Evolutionary conservation across 1,140 invertebrate genomes (phyloP).

Genomic region (Pogonomyrmex barbatus): DNA sequence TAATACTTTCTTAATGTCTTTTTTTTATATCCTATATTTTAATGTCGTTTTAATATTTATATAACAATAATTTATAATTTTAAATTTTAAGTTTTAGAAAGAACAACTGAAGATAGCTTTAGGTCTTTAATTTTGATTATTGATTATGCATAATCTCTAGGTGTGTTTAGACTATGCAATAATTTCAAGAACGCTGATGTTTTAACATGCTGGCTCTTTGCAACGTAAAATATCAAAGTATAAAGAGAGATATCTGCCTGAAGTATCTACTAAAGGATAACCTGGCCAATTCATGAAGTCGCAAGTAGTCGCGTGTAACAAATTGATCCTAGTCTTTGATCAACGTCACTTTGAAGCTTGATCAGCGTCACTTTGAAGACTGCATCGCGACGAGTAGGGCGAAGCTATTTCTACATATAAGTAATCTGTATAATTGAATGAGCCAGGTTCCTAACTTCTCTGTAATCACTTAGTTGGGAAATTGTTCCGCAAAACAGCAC

Average conservation of each 20-base stretch:
- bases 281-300: background rate
- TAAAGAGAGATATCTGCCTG: background rate
- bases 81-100: background rate
- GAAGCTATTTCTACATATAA: conserved; percentile 64
- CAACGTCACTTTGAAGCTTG: conserved; percentile 59
- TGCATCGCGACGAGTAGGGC: conserved; percentile 45
- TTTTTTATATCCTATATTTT: no score
- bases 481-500: conserved; percentile 64
- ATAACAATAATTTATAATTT: background rate
- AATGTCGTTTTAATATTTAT: background rate
- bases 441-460: conserved; percentile 44
- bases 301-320: conserved; percentile 52
- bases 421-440: conserved; percentile 63
- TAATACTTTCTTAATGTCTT: no score
- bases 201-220: background rate
- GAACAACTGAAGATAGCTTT: background rate
- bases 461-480: conserved; percentile 62
- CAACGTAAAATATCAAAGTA: conserved; percentile 5
- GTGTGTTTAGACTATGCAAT: no score
- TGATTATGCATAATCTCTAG: background rate
- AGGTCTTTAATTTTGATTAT: background rate
- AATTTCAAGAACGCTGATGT: background rate
- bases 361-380: conserved; percentile 58
- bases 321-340: conserved; percentile 59
- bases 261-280: conserved; percentile 26